Percentiles rank a stretch among this genome's conserved stretches.
phyloP scores from a whole-genome alignment of 2,113 vertebrate species.

The Bostrychus sinensis region DNA sequence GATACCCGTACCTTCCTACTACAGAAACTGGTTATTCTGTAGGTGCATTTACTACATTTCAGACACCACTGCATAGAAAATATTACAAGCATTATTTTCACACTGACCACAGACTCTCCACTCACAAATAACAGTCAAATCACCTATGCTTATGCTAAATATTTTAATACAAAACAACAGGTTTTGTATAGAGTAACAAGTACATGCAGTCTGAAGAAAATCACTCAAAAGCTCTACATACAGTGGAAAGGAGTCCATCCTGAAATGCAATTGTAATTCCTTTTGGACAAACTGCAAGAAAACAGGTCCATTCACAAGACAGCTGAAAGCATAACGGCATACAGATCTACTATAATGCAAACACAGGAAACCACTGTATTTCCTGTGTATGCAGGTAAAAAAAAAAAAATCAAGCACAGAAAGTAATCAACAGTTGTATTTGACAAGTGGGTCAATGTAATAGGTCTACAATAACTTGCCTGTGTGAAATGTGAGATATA shows the following conservation, averaged over 20 bases:
- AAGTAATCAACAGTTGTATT: too few relatives aligned
- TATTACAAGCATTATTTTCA: too few relatives aligned
- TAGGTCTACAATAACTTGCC: neutral
- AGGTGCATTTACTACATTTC: too few relatives aligned
- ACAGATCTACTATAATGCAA: slow-evolving; percentile 27
- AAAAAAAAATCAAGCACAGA: neutral
- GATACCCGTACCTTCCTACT: too few relatives aligned
- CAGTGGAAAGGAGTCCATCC: slow-evolving; percentile 37
- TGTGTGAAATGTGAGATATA: too few relatives aligned
- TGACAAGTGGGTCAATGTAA: neutral
- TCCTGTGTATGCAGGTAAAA: slow-evolving; percentile 65
- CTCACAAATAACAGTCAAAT: neutral
- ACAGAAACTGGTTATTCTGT: too few relatives aligned
- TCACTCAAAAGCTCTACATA: slow-evolving; percentile 47
- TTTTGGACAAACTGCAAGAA: slow-evolving; percentile 15
- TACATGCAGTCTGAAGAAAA: neutral
- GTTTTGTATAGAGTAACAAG: too few relatives aligned
- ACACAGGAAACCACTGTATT: slow-evolving; percentile 75
- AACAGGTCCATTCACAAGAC: slow-evolving; percentile 47
- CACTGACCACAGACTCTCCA: neutral
- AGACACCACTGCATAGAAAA: too few relatives aligned
- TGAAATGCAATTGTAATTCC: slow-evolving; percentile 27
- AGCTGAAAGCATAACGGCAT: slow-evolving; percentile 21
- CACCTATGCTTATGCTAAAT: neutral
- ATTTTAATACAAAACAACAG: neutral